Evolutionary conservation across 2,888 invertebrate species (phyloP).

Genomic region (Boloria euphrosyne): DNA sequence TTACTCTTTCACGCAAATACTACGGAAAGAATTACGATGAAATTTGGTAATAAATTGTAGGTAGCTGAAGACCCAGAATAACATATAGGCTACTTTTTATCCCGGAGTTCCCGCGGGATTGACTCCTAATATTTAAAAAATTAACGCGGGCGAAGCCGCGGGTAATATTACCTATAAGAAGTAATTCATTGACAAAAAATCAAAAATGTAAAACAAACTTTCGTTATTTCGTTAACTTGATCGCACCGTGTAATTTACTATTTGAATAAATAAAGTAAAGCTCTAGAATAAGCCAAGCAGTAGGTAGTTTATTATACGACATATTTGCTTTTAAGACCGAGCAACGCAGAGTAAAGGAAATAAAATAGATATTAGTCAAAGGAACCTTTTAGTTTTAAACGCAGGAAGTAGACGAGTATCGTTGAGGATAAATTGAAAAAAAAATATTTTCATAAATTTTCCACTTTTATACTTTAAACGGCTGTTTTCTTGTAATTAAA

Average conservation of each 20-base stretch:
- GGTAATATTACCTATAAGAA: too few relatives aligned
- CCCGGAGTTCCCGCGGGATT: too few relatives aligned
- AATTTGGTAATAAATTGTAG: too few relatives aligned
- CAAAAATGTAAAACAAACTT: too few relatives aligned
- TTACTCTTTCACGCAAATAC: too few relatives aligned
- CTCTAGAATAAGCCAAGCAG: background rate
- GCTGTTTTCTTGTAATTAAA: slow-evolving; percentile 3
- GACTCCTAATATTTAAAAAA: too few relatives aligned
- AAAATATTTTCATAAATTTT: background rate
- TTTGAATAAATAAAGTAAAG: slow-evolving; percentile 5
- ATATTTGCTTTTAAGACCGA: slow-evolving; percentile 5
- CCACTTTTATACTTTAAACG: background rate
- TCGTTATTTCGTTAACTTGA: background rate
- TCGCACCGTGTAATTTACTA: background rate
- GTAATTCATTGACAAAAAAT: too few relatives aligned
- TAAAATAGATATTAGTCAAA: slow-evolving; percentile 5
- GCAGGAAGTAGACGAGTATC: slow-evolving; percentile 2
- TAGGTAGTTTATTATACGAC: background rate
- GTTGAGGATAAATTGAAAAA: slow-evolving; percentile 3
- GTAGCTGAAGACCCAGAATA: too few relatives aligned
- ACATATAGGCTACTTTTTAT: too few relatives aligned
- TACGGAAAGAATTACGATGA: too few relatives aligned
- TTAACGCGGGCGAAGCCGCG: too few relatives aligned
- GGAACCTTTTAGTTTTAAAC: slow-evolving; percentile 9
- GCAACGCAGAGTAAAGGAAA: background rate